Base-by-base conservation (phyloP, 1,140 invertebrate species). In the Scylla paramamosain region DNA sequence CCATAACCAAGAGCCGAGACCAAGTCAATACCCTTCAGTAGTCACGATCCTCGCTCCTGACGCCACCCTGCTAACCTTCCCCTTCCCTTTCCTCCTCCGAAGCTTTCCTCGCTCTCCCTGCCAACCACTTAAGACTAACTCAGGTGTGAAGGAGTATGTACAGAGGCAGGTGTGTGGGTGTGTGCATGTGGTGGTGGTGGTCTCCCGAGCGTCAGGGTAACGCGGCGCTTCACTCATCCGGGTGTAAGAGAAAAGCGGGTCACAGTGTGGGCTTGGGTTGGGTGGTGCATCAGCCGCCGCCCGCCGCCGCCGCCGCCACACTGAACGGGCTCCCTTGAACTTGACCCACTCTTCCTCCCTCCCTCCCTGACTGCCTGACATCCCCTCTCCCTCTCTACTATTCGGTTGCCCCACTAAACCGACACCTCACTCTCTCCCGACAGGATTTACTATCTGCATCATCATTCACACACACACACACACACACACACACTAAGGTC, bases 281-380 rank as follows among this genome's bases (percentile, higher is more conserved):
- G 89, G 89, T 29, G 45, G 52, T 59, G 10, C 52, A 59, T 59
- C 52, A 39, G 39, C 39, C 39, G 52, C 20, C 1, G 6, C 67
- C 52, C 52, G 67, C n/a, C 20, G n/a, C 67, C 67, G 67, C 20
- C 6, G 1, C 83, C 20, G 16, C 25, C 14, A 32, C 67, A 39
- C 82, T 82, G 84, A 86, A 86, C 84, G 16, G 84, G 32, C 46
- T 59, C 29, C 92, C 92, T 93, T 93, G 92, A 93, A 93, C 92
- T 93, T 93, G 92, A 93, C 92, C 92, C 92, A 93, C 92, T 93
- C 91, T 84, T 7, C 89, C 31, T 32, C 67, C 32, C 31, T 32
- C 67, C 32, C 91, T 39, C 59, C 91, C 88, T 6, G 32, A 32
- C 28, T 45, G 16, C 31, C 31, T 39, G 1, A 87, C 87, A 89